Evolutionary conservation across 2,113 vertebrate genomes (phyloP).

Genomic region (Rynchops niger): DNA sequence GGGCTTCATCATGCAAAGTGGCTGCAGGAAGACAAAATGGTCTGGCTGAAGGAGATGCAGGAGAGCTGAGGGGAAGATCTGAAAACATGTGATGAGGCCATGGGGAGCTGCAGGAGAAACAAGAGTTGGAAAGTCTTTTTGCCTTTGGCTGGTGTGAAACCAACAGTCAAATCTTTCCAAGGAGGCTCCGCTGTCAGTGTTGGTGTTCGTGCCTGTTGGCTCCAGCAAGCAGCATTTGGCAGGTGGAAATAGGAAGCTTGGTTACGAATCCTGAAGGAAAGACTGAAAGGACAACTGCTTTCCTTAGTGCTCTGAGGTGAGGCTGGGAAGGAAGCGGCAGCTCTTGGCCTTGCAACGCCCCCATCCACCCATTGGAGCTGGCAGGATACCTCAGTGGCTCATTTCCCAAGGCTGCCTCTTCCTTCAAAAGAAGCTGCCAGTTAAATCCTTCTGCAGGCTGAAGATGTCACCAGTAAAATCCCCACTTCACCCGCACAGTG

Average conservation of each 20-base stretch:
- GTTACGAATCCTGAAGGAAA: neutral
- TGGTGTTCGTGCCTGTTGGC: neutral
- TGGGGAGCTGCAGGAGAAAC: neutral
- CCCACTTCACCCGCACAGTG: neutral
- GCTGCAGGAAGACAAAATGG: neutral
- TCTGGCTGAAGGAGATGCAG: neutral
- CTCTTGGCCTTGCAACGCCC: neutral
- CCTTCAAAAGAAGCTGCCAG: neutral
- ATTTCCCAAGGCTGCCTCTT: neutral
- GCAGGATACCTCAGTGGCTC: neutral
- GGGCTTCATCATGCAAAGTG: neutral
- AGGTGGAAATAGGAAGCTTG: neutral
- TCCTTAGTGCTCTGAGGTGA: neutral
- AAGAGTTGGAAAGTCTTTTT: neutral
- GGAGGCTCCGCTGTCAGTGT: neutral
- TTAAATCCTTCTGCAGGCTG: neutral
- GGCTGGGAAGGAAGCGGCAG: conserved; percentile 6
- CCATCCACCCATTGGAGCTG: neutral
- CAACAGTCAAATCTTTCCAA: neutral
- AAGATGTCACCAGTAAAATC: neutral
- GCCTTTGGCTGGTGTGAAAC: neutral
- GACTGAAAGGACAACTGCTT: neutral
- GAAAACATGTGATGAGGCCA: neutral
- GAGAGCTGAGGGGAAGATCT: neutral
- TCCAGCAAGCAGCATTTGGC: neutral